A percentile compares a stretch with the other conserved stretches of the same genome.
These are phyloP conservation scores for Tamandua tetradactyla DNA, from an alignment of 2,797 vertebrate species.

Conservation along the genomic window DNA sequence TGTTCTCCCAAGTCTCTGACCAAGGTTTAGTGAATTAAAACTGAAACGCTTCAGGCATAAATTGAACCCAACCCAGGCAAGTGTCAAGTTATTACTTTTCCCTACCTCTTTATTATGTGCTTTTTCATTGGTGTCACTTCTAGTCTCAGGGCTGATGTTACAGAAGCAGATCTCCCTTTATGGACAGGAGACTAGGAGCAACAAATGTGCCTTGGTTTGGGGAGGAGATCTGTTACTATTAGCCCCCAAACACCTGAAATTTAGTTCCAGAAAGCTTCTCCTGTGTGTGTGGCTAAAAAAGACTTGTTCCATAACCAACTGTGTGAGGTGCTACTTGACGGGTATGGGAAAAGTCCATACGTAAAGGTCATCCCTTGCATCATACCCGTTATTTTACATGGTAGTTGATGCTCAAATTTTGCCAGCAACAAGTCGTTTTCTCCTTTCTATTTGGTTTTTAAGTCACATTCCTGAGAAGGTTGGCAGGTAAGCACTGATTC, in stretches of 20 bases:
- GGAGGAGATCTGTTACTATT: neutral
- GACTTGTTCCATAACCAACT: neutral
- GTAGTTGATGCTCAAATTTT: neutral
- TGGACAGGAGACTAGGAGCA: neutral
- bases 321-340: neutral
- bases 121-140: neutral
- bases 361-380: neutral
- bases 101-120: constrained; percentile 33
- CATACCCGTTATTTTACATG: neutral
- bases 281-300: neutral
- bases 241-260: neutral
- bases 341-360: neutral
- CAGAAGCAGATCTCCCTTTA: neutral
- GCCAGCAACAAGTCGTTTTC: neutral
- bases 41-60: constrained; percentile 48
- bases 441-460: neutral
- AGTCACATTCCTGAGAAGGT: neutral
- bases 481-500: neutral
- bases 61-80: constrained; percentile 25
- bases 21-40: constrained; percentile 64
- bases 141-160: neutral
- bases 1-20: constrained; percentile 57
- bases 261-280: neutral
- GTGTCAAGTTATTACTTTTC: constrained; percentile 44
- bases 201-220: neutral